These are phyloP conservation scores for Lepidurus couesii DNA, from an alignment of 1,140 invertebrate genomes.

Conservation along the genomic window DNA sequence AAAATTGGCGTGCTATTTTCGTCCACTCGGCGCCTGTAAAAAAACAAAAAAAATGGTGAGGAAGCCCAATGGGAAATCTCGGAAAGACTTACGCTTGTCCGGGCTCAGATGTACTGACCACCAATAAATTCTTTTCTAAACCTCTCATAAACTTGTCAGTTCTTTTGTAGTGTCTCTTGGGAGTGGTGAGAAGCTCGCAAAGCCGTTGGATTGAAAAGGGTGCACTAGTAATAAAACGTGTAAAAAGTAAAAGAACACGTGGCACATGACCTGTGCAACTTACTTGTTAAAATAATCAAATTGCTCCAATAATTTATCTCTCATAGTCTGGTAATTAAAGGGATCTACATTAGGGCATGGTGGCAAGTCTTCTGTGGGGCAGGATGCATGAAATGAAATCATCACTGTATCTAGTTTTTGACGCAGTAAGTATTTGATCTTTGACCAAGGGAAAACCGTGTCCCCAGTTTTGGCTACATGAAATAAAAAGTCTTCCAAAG, in stretches of 20 bases:
- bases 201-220: constrained; percentile 95
- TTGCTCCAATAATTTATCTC: constrained; percentile 71
- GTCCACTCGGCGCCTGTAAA: neutral
- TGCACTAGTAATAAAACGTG: constrained; percentile 50
- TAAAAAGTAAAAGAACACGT: neutral
- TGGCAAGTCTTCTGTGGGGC: constrained; percentile 64
- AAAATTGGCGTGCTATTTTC: constrained; percentile 16
- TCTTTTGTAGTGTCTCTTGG: constrained; percentile 87
- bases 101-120: constrained; percentile 90
- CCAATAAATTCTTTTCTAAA: constrained; percentile 87
- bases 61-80: neutral
- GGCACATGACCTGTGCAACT: constrained; percentile 17
- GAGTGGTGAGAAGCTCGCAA: constrained; percentile 83
- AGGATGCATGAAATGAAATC: constrained; percentile 74
- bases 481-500: constrained; percentile 81
- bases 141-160: constrained; percentile 95
- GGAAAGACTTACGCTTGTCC: constrained; percentile 49
- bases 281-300: constrained; percentile 61
- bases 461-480: constrained; percentile 91
- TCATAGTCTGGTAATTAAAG: constrained; percentile 85
- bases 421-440: constrained; percentile 77
- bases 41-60: neutral
- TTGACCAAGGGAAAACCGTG: constrained; percentile 84
- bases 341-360: constrained; percentile 82
- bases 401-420: constrained; percentile 81